These are phyloP conservation scores for Drosophila neotestacea DNA, from an alignment of 2,888 invertebrate species.

Conservation along the genomic window DNA sequence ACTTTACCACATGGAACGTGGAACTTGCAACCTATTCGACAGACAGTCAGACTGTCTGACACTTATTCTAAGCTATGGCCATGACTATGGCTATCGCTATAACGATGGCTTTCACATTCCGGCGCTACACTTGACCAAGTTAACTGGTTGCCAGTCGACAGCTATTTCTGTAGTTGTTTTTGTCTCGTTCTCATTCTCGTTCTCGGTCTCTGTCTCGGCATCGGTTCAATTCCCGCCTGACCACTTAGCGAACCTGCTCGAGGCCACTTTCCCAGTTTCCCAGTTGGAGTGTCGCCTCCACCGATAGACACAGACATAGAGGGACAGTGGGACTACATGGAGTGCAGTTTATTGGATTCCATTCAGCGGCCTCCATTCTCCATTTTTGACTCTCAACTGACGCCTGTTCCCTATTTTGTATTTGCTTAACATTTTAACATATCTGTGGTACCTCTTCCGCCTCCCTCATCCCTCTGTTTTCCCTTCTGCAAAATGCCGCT, in stretches of 20 bases:
- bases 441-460: not conserved
- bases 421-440: constrained; percentile 71
- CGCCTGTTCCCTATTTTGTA: constrained; percentile 49
- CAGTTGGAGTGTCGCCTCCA: constrained; percentile 29
- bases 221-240: constrained; percentile 57
- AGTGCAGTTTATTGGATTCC: constrained; percentile 70
- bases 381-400: constrained; percentile 38
- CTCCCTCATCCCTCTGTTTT: not conserved
- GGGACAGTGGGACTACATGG: constrained; percentile 10
- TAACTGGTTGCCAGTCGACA: constrained; percentile 50
- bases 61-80: constrained; percentile 38
- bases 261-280: constrained; percentile 70
- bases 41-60: constrained; percentile 38
- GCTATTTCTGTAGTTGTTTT: constrained; percentile 27
- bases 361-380: constrained; percentile 34
- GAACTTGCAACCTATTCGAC: constrained; percentile 62
- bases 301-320: constrained; percentile 19
- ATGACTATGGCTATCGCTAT: constrained; percentile 17
- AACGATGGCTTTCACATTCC: constrained; percentile 74
- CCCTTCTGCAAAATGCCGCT: not conserved
- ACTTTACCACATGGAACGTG: constrained; percentile 38
- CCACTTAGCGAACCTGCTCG: constrained; percentile 65
- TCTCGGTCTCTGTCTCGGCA: constrained; percentile 31
- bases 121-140: constrained; percentile 73
- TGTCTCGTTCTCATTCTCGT: constrained; percentile 29